Conservation (phyloP, 1,140 invertebrate species). For the Atta colombica region DNA sequence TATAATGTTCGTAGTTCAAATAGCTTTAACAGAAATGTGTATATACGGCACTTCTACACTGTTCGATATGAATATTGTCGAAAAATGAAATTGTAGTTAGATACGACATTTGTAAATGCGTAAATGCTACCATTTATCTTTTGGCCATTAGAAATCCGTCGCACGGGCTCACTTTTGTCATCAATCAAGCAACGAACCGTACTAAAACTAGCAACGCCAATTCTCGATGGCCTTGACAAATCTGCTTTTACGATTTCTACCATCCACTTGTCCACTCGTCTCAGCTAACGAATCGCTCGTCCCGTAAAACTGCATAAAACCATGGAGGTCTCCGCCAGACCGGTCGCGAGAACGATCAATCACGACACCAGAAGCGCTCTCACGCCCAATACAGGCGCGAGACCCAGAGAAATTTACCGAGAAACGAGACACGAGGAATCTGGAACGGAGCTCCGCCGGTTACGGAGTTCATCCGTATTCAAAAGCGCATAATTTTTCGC, state of each 20-base stretch:
- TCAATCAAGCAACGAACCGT: slow-evolving; percentile 53
- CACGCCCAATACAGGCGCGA: slow-evolving; percentile 39
- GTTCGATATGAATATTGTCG: background rate
- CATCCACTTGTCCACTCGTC: slow-evolving; percentile 58
- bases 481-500: slow-evolving; percentile 80
- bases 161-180: slow-evolving; percentile 31
- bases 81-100: slow-evolving; percentile 44
- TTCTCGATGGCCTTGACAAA: slow-evolving; percentile 54
- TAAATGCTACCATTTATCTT: slow-evolving; percentile 52
- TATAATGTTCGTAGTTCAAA: background rate
- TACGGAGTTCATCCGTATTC: slow-evolving; percentile 75
- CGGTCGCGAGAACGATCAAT: slow-evolving; percentile 33
- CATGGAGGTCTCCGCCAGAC: slow-evolving; percentile 42
- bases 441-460: slow-evolving; percentile 25
- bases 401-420: slow-evolving; percentile 30
- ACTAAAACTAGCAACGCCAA: slow-evolving; percentile 52
- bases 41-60: background rate
- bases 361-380: slow-evolving; percentile 53
- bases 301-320: slow-evolving; percentile 64
- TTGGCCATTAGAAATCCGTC: slow-evolving; percentile 34
- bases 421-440: slow-evolving; percentile 36
- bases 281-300: slow-evolving; percentile 59
- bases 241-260: slow-evolving; percentile 62
- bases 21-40: background rate
- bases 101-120: slow-evolving; percentile 48